Evolutionary conservation across 2,113 vertebrate genomes (phyloP).

Genomic region (Sphyrna mokarran): DNA sequence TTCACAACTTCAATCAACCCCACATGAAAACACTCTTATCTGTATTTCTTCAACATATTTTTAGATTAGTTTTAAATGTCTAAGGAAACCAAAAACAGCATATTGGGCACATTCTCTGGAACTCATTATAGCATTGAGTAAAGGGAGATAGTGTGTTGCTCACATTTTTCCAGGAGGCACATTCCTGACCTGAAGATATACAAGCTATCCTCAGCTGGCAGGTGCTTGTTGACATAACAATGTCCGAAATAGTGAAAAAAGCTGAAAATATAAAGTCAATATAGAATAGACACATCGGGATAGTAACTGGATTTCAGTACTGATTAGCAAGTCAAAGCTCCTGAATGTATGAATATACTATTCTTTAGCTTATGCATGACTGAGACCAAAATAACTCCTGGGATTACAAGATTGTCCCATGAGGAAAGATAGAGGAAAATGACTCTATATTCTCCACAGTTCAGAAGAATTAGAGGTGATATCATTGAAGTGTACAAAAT

Average conservation of each 20-base stretch:
- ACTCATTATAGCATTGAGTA: neutral
- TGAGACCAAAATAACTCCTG: no score
- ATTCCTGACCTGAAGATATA: neutral
- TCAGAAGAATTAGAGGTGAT: no score
- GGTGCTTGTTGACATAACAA: neutral
- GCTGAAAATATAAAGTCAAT: neutral
- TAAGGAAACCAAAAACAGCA: neutral
- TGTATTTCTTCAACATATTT: neutral
- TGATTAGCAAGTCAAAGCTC: neutral
- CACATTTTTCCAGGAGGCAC: neutral
- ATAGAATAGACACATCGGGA: neutral
- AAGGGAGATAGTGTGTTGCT: neutral
- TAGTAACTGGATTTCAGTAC: neutral
- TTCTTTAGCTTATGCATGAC: neutral
- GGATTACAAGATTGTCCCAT: no score
- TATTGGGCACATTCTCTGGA: neutral
- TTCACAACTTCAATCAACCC: neutral
- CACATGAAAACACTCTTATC: neutral
- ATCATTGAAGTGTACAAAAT: no score
- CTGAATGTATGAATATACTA: neutral
- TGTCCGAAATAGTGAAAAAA: neutral
- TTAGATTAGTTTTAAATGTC: neutral
- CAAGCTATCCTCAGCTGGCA: neutral
- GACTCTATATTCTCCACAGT: no score
- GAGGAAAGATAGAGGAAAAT: no score